These are phyloP conservation scores for Sebastes steindachneri DNA, from an alignment of 2,797 vertebrate species.

Conservation along the genomic window DNA sequence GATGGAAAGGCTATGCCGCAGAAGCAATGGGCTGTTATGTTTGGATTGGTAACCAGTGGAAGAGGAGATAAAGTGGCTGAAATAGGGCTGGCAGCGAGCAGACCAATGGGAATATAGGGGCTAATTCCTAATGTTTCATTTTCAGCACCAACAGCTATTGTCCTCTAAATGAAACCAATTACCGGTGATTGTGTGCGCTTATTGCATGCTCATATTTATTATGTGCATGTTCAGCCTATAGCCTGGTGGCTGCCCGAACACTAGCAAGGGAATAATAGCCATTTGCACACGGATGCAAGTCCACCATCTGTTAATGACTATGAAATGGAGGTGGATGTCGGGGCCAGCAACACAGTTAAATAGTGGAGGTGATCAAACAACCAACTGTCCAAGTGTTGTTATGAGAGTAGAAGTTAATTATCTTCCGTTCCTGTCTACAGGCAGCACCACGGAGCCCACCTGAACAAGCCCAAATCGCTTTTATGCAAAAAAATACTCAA, in stretches of 20 bases:
- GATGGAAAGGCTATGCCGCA: conserved; percentile 24
- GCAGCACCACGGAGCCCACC: conserved; percentile 9
- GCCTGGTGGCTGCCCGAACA: background rate
- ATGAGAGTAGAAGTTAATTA: conserved; percentile 32
- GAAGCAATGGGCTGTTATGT: conserved; percentile 25
- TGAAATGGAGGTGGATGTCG: conserved; percentile 49
- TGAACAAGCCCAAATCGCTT: conserved; percentile 46
- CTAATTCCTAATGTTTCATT: conserved; percentile 70
- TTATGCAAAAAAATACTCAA: conserved; percentile 50
- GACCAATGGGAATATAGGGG: conserved; percentile 54
- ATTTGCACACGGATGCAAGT: conserved; percentile 38
- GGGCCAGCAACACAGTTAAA: conserved; percentile 41
- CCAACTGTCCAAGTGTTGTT: conserved; percentile 54
- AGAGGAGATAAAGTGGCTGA: conserved; percentile 53
- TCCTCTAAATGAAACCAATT: conserved; percentile 74
- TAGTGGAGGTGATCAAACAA: conserved; percentile 54
- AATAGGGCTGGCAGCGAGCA: conserved; percentile 45
- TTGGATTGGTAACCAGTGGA: conserved; percentile 44
- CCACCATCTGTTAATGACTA: conserved; percentile 56
- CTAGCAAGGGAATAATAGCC: conserved; percentile 43
- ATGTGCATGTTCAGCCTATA: conserved; percentile 23
- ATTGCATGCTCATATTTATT: conserved; percentile 23
- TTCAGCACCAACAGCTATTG: conserved; percentile 63
- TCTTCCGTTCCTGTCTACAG: conserved; percentile 24
- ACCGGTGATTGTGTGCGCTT: conserved; percentile 35